These are phyloP conservation scores for Lagorchestes hirsutus DNA, from an alignment of 2,797 vertebrate genomes.

Conservation along the genomic window DNA sequence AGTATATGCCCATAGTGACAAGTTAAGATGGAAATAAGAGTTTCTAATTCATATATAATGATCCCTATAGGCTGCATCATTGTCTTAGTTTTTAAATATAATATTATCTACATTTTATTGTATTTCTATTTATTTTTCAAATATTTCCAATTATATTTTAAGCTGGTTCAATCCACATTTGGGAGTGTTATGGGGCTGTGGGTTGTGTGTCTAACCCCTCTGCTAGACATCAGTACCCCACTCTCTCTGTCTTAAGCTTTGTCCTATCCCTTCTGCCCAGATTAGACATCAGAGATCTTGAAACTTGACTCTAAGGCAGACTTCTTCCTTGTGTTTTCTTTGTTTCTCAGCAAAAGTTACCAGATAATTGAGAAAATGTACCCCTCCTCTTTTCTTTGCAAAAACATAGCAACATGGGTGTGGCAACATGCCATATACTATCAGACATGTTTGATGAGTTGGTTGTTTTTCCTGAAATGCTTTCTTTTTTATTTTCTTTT, in stretches of 20 bases:
- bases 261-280: background rate
- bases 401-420: background rate
- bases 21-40: background rate
- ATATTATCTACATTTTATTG: background rate
- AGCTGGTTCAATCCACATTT: background rate
- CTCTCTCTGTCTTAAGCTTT: background rate
- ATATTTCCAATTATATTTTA: background rate
- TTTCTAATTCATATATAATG: background rate
- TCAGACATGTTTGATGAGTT: background rate
- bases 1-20: background rate
- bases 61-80: background rate
- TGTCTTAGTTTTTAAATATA: background rate
- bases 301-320: background rate
- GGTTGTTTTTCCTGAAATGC: background rate
- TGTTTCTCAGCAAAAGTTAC: background rate
- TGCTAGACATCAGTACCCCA: background rate
- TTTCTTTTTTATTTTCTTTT: background rate
- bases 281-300: background rate
- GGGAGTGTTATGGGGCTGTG: background rate
- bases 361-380: background rate
- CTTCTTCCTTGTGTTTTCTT: background rate
- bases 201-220: background rate
- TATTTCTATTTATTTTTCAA: background rate
- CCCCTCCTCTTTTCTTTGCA: background rate
- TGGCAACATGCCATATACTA: background rate